Conservation (phyloP, 1,140 invertebrate genomes). For the Monochamus saltuarius region DNA sequence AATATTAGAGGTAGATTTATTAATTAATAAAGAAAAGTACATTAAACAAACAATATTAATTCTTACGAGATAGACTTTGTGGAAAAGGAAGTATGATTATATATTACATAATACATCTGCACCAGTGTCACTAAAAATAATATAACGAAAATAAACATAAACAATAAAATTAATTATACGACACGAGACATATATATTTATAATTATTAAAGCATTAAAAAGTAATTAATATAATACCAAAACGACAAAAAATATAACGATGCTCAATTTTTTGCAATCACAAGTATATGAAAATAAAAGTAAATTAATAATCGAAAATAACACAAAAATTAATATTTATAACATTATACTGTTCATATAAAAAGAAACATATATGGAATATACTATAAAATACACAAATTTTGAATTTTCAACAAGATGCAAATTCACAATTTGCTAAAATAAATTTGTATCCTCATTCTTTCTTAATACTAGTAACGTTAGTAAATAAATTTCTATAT, state of each 20-base stretch:
- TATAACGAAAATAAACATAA: slow-evolving; percentile 34
- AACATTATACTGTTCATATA: slow-evolving; percentile 19
- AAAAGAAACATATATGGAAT: slow-evolving; percentile 7
- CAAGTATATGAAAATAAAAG: not conserved
- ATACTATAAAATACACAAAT: no score
- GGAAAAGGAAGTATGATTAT: slow-evolving; percentile 25
- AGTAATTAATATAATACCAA: slow-evolving; percentile 13
- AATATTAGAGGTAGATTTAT: slow-evolving; percentile 51
- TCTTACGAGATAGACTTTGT: slow-evolving; percentile 35
- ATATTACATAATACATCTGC: slow-evolving; percentile 39
- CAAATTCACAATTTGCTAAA: slow-evolving; percentile 35
- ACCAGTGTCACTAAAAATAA: slow-evolving; percentile 34
- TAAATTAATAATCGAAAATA: not conserved
- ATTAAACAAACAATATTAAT: slow-evolving; percentile 45
- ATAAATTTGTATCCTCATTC: slow-evolving; percentile 23
- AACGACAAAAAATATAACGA: slow-evolving; percentile 21
- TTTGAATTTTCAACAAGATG: slow-evolving; percentile 7
- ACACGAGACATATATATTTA: slow-evolving; percentile 9
- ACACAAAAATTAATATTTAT: slow-evolving; percentile 7
- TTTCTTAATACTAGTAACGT: slow-evolving; percentile 33
- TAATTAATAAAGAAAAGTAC: slow-evolving; percentile 48
- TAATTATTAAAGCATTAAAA: slow-evolving; percentile 29
- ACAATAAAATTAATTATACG: slow-evolving; percentile 20
- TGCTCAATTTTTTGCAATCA: slow-evolving; percentile 14
- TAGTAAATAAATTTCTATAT: slow-evolving; percentile 45